These are phyloP conservation scores for Actinia equina DNA, from an alignment of 64 coral and sea anemone genomes.

Conservation along the genomic window DNA sequence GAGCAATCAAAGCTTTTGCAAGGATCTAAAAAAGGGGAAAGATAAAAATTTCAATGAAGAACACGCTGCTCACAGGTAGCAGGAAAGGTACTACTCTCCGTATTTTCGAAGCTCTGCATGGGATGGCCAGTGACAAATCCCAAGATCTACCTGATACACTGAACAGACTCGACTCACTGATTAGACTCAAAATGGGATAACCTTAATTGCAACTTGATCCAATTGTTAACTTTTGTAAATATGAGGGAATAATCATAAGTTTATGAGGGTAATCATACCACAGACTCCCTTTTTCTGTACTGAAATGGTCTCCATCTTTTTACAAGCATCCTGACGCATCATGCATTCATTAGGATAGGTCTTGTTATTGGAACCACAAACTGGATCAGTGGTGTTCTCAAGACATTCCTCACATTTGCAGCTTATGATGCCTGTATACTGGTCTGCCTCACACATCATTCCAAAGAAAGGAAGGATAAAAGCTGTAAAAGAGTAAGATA, in stretches of 20 bases:
- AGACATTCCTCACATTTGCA: constrained; percentile 6
- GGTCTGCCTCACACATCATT: neutral
- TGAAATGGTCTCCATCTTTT: neutral
- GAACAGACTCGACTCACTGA: too few relatives aligned
- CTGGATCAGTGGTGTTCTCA: neutral
- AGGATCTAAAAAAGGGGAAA: neutral
- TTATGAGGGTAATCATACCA: neutral
- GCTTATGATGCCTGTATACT: neutral
- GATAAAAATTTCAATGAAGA: neutral
- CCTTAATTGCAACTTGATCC: too few relatives aligned
- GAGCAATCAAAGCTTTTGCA: neutral
- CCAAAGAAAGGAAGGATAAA: neutral
- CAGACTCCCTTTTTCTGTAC: constrained; percentile 14
- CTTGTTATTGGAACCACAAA: constrained; percentile 38
- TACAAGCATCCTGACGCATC: constrained; percentile 27
- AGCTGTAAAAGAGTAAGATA: neutral
- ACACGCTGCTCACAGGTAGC: too few relatives aligned
- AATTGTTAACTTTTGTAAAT: too few relatives aligned
- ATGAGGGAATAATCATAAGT: too few relatives aligned
- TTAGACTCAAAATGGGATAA: too few relatives aligned
- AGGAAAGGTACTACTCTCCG: too few relatives aligned
- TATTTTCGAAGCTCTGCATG: too few relatives aligned
- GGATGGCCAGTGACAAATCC: too few relatives aligned
- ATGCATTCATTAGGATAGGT: constrained; percentile 28
- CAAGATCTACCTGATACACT: too few relatives aligned